phyloP scores from a whole-genome alignment of 2,797 vertebrate species.

The Enteromius paludinosus region DNA sequence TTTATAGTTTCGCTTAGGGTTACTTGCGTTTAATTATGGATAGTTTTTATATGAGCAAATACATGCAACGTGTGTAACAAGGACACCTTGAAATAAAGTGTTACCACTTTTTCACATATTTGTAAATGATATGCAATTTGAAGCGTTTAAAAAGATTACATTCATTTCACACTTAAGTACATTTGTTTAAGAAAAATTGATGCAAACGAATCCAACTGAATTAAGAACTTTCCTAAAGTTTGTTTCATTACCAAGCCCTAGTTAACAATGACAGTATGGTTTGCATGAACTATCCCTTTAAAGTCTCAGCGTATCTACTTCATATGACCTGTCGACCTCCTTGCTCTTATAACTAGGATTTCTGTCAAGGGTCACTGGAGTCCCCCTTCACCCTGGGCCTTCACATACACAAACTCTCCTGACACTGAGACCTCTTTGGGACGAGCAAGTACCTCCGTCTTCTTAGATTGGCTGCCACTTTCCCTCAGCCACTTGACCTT shows the following conservation, averaged over 20 bases:
- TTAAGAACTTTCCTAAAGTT: neutral
- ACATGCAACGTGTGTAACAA: neutral
- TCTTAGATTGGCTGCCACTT: slow-evolving; percentile 14
- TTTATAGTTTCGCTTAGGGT: neutral
- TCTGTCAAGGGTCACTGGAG: slow-evolving; percentile 62
- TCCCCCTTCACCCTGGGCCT: slow-evolving; percentile 59
- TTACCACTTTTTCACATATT: neutral
- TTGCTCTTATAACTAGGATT: slow-evolving; percentile 64
- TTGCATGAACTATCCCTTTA: neutral
- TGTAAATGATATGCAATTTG: neutral
- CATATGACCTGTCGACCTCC: slow-evolving; percentile 56
- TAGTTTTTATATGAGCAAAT: neutral
- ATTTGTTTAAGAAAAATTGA: neutral
- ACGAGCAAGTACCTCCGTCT: neutral
- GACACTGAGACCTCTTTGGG: slow-evolving; percentile 55
- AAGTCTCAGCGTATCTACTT: slow-evolving; percentile 30
- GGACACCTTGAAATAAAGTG: neutral
- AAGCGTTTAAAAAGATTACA: neutral
- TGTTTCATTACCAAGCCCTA: neutral
- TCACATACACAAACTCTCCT: slow-evolving; percentile 51
- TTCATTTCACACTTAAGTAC: neutral
- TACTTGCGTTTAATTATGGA: neutral
- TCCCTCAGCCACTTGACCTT: slow-evolving; percentile 27
- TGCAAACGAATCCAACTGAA: neutral
- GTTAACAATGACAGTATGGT: neutral